Conservation (phyloP, 2,888 invertebrate genomes). For the Heliconius aoede region DNA sequence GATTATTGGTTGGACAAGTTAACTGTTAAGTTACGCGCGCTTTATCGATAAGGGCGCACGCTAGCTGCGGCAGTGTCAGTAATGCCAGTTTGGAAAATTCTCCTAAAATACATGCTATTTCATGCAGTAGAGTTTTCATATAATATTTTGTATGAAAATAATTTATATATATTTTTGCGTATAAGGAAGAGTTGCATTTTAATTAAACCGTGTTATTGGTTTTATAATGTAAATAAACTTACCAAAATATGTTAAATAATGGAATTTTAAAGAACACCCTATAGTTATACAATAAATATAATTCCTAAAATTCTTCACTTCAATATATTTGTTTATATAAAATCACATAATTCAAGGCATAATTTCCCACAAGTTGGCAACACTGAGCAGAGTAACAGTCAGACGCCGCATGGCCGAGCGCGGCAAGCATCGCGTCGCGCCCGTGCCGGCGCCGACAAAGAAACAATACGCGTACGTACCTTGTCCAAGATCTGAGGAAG, state of each 20-base stretch:
- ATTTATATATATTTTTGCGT: background rate
- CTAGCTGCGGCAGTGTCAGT: conserved; percentile 46
- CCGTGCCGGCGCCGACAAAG: conserved; percentile 75
- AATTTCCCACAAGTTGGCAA: conserved; percentile 54
- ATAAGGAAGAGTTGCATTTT: background rate
- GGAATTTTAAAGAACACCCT: background rate
- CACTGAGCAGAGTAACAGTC: conserved; percentile 56
- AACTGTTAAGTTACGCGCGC: conserved; percentile 49
- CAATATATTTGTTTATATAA: background rate
- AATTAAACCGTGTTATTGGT: background rate
- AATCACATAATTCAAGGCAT: conserved; percentile 37
- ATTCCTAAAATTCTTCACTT: background rate
- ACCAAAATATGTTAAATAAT: background rate
- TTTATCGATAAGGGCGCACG: conserved; percentile 53
- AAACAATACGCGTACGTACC: conserved; percentile 80
- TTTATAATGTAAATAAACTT: background rate
- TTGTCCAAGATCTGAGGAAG: conserved; percentile 81
- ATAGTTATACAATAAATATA: background rate
- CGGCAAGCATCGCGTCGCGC: conserved; percentile 80
- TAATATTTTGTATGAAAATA: background rate
- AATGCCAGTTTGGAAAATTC: conserved; percentile 28
- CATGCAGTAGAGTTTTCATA: background rate
- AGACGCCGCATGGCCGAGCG: conserved; percentile 82
- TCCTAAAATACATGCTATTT: conserved; percentile 20
- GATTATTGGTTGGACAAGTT: conserved; percentile 50